Evolutionary conservation across 2,113 vertebrate species (phyloP).

Genomic region (Microtus montanus): DNA sequence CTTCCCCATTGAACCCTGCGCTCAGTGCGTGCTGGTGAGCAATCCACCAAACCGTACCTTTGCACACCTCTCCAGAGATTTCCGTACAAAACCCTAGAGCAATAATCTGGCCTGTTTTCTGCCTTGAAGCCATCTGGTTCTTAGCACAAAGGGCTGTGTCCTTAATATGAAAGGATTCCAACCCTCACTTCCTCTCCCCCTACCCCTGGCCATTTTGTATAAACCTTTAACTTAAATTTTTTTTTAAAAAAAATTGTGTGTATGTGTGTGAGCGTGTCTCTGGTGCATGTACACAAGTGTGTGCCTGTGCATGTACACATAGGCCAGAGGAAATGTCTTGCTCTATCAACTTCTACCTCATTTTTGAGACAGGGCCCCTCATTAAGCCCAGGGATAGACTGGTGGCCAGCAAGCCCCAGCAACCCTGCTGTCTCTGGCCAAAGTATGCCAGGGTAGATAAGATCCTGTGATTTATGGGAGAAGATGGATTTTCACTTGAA

Average conservation of each 20-base stretch:
- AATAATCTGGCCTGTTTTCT: neutral
- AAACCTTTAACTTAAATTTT: neutral
- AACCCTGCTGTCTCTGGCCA: no score
- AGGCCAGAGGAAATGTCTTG: neutral
- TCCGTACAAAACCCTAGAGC: neutral
- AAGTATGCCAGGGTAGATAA: neutral
- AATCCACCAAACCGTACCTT: neutral
- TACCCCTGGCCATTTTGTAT: neutral
- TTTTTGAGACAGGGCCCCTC: neutral
- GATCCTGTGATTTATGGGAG: neutral
- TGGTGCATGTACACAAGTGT: neutral
- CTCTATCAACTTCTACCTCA: neutral
- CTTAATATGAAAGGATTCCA: neutral
- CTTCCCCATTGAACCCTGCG: accelerated
- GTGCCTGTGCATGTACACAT: neutral
- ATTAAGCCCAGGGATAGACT: neutral
- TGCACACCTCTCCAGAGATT: neutral
- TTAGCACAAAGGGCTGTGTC: neutral
- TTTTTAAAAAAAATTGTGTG: neutral
- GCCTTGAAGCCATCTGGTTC: neutral
- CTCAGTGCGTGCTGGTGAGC: neutral
- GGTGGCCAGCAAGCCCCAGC: neutral
- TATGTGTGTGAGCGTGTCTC: neutral
- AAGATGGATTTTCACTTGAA: slow-evolving; percentile 34
- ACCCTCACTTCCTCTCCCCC: neutral